Evolutionary conservation across 2,797 vertebrate species (phyloP).

Genomic region (Sarcophilus harrisii): DNA sequence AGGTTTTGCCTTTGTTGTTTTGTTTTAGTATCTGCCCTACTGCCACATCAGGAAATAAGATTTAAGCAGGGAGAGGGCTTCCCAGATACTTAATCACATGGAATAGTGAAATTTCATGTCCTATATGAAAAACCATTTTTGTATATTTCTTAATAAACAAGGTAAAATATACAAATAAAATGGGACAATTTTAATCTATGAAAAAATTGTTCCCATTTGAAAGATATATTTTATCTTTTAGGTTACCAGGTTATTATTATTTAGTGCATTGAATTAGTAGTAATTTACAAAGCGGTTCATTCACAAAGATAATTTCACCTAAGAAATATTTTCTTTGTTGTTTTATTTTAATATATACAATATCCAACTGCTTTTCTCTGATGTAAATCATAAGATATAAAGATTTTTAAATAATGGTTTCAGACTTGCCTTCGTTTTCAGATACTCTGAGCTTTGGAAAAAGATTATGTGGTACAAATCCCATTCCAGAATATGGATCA

Average conservation of each 20-base stretch:
- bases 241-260: constrained; percentile 17
- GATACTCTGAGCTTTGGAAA: constrained; percentile 18
- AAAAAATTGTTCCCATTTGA: constrained; percentile 37
- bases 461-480: constrained; percentile 23
- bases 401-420: constrained; percentile 70
- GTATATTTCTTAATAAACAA: constrained; percentile 63
- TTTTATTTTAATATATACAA: constrained; percentile 65
- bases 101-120: constrained; percentile 60
- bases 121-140: constrained; percentile 59
- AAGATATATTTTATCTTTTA: constrained; percentile 39
- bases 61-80: constrained; percentile 29
- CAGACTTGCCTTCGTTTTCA: constrained; percentile 70
- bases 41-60: constrained; percentile 54
- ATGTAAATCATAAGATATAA: constrained; percentile 64
- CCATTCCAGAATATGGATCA: constrained; percentile 29
- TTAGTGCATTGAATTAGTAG: constrained; percentile 27
- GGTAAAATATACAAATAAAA: neutral
- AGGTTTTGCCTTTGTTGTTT: constrained; percentile 17
- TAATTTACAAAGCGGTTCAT: constrained; percentile 48
- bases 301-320: constrained; percentile 39
- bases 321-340: constrained; percentile 55
- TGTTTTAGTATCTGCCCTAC: neutral
- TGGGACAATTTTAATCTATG: neutral
- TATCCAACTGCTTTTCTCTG: constrained; percentile 71
- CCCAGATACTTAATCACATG: constrained; percentile 49